Conservation (phyloP, 2,888 invertebrate species). For the Drosophila rubida region DNA sequence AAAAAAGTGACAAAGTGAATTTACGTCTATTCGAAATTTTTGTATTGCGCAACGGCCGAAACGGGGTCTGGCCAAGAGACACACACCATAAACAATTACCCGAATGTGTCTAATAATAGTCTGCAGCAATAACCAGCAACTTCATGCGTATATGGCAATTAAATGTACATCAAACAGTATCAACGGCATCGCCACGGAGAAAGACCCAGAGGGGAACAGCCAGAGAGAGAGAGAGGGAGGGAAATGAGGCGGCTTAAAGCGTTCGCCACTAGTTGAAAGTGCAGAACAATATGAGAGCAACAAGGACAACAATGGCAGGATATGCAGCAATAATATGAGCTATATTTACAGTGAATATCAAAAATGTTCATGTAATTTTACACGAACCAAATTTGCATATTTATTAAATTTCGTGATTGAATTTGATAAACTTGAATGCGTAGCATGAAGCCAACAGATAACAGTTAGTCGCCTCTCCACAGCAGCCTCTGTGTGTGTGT, state of each 20-base stretch:
- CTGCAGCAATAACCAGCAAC: constrained; percentile 18
- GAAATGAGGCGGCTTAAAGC: constrained; percentile 4
- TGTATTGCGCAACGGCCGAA: constrained; percentile 52
- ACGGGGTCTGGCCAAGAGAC: constrained; percentile 9
- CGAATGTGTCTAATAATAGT: constrained; percentile 34
- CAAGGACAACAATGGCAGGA: constrained; percentile 8
- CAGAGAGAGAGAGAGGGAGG: background rate
- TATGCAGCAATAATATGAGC: constrained; percentile 14
- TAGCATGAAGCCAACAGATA: constrained; percentile 17
- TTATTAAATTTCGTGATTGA: constrained; percentile 75
- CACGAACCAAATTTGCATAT: constrained; percentile 69
- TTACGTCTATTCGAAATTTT: constrained; percentile 36
- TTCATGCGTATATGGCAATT: constrained; percentile 52
- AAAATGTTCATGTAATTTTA: constrained; percentile 62
- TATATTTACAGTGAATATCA: constrained; percentile 50
- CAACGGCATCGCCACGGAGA: constrained; percentile 15
- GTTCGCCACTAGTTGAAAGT: constrained; percentile 21
- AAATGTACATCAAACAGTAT: constrained; percentile 54
- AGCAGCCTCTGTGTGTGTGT: background rate
- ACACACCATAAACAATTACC: constrained; percentile 20
- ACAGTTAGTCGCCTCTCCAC: constrained; percentile 6
- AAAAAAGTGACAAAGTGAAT: constrained; percentile 44
- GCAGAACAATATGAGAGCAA: constrained; percentile 15
- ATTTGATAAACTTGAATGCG: constrained; percentile 53
- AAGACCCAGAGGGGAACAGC: background rate